Conservation (phyloP, 2,888 invertebrate species). For the Danaus chrysippus region DNA sequence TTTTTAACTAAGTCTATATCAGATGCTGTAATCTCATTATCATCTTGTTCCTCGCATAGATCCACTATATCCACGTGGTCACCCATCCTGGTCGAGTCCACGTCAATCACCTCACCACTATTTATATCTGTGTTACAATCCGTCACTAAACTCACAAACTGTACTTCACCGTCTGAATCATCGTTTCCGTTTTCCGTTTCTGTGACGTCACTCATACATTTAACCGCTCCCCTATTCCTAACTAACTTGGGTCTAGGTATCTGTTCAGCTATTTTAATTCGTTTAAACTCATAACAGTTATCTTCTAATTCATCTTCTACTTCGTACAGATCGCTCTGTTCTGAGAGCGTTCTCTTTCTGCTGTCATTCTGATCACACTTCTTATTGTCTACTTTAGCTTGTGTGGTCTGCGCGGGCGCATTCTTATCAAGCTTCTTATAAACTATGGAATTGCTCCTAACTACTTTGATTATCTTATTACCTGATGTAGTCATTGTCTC, state of each 20-base stretch:
- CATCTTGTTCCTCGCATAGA: slow-evolving; percentile 60
- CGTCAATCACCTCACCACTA: slow-evolving; percentile 55
- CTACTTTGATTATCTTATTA: slow-evolving; percentile 70
- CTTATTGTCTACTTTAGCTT: slow-evolving; percentile 46
- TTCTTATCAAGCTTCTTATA: slow-evolving; percentile 63
- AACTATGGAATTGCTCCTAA: slow-evolving; percentile 68
- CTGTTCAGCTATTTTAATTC: slow-evolving; percentile 56
- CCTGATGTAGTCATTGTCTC: slow-evolving; percentile 64
- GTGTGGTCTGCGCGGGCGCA: slow-evolving; percentile 38
- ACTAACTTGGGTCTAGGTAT: slow-evolving; percentile 61
- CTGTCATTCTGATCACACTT: slow-evolving; percentile 42
- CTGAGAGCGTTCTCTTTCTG: slow-evolving; percentile 65
- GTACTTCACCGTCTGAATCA: slow-evolving; percentile 67
- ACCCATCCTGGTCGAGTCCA: slow-evolving; percentile 49
- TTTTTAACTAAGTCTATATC: slow-evolving; percentile 56
- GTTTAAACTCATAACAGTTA: slow-evolving; percentile 66
- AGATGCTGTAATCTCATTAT: slow-evolving; percentile 46
- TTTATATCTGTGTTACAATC: slow-evolving; percentile 48
- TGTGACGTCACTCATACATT: slow-evolving; percentile 40
- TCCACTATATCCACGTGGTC: slow-evolving; percentile 62
- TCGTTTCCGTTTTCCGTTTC: slow-evolving; percentile 46
- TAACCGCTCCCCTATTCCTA: slow-evolving; percentile 47
- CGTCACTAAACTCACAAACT: slow-evolving; percentile 58
- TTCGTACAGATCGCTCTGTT: slow-evolving; percentile 59
- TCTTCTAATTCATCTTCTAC: slow-evolving; percentile 62